A percentile compares a stretch with the other conserved stretches of the same genome.
Conservation (phyloP, 2,797 vertebrate species). For the Sebastes melanostomus region DNA sequence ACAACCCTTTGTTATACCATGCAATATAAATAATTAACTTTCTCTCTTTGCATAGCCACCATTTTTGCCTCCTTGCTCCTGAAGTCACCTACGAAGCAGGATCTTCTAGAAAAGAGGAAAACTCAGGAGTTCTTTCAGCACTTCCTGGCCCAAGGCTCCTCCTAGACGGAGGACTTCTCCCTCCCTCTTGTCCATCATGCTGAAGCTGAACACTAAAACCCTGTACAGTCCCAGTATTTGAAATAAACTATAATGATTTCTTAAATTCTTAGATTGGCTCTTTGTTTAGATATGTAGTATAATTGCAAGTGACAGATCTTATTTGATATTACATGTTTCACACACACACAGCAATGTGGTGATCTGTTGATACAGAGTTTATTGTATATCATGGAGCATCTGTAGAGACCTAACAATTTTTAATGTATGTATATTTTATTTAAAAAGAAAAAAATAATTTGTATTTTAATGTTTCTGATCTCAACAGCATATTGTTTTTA, state of each 20-base stretch:
- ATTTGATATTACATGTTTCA: slow-evolving; percentile 50
- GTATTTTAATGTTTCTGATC: slow-evolving; percentile 68
- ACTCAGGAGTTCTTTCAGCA: slow-evolving; percentile 92
- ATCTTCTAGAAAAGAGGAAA: slow-evolving; percentile 87
- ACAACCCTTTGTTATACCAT: neutral
- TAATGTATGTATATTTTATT: slow-evolving; percentile 79
- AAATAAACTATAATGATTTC: slow-evolving; percentile 61
- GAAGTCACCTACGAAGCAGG: slow-evolving; percentile 81
- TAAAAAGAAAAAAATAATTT: slow-evolving; percentile 72
- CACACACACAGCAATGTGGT: slow-evolving; percentile 45
- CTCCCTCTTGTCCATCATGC: slow-evolving; percentile 3
- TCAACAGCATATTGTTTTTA: slow-evolving; percentile 60
- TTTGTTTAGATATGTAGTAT: slow-evolving; percentile 59
- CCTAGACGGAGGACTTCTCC: slow-evolving; percentile 41
- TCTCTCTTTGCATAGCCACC: slow-evolving; percentile 74
- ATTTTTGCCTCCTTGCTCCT: slow-evolving; percentile 91
- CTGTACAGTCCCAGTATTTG: slow-evolving; percentile 75
- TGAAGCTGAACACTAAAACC: slow-evolving; percentile 70
- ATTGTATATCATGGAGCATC: slow-evolving; percentile 58
- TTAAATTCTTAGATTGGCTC: slow-evolving; percentile 49
- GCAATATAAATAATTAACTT: slow-evolving; percentile 10
- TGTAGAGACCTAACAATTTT: slow-evolving; percentile 66
- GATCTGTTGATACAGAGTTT: slow-evolving; percentile 57
- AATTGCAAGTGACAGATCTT: slow-evolving; percentile 42
- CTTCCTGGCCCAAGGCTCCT: slow-evolving; percentile 82